These are phyloP conservation scores for Silurus lanzhouensis DNA, from an alignment of 2,797 vertebrate species.

Conservation along the genomic window DNA sequence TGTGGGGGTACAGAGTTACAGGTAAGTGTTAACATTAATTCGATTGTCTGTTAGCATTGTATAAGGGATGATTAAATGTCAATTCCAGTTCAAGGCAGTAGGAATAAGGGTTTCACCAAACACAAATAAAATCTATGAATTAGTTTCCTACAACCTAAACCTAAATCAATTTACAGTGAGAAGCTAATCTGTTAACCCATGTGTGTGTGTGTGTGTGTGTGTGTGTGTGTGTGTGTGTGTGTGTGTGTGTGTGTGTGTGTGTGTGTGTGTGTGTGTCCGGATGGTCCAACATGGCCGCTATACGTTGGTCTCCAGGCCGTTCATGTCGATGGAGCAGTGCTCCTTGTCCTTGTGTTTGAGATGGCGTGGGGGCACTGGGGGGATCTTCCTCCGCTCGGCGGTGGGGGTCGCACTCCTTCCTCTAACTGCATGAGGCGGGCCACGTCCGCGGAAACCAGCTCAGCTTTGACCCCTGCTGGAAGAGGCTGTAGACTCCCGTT, in stretches of 20 bases:
- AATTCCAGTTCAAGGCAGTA: not conserved
- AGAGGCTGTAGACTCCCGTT: slow-evolving; percentile 83
- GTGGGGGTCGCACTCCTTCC: slow-evolving; percentile 75
- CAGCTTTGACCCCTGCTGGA: slow-evolving; percentile 63
- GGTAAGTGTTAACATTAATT: not conserved
- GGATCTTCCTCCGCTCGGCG: slow-evolving; percentile 71
- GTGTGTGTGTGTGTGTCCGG: not conserved
- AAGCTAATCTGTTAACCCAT: not conserved
- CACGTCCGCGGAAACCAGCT: slow-evolving; percentile 74
- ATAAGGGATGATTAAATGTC: not conserved
- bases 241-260: no score
- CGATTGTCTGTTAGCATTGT: not conserved
- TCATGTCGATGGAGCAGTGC: slow-evolving; percentile 91
- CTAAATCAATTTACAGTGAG: not conserved
- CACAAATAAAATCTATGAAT: not conserved
- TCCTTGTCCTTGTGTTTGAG: slow-evolving; percentile 78
- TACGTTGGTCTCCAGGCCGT: slow-evolving; percentile 91
- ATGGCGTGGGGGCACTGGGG: slow-evolving; percentile 72
- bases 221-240: not conserved
- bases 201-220: not conserved
- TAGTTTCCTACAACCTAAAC: not conserved
- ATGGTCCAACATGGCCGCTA: slow-evolving; percentile 52
- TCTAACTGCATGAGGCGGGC: slow-evolving; percentile 87
- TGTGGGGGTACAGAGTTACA: not conserved
- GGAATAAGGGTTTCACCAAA: not conserved